Evolutionary conservation across 2,888 invertebrate species (phyloP).

Genomic region (Galeopsomyia nigrocyanea): DNA sequence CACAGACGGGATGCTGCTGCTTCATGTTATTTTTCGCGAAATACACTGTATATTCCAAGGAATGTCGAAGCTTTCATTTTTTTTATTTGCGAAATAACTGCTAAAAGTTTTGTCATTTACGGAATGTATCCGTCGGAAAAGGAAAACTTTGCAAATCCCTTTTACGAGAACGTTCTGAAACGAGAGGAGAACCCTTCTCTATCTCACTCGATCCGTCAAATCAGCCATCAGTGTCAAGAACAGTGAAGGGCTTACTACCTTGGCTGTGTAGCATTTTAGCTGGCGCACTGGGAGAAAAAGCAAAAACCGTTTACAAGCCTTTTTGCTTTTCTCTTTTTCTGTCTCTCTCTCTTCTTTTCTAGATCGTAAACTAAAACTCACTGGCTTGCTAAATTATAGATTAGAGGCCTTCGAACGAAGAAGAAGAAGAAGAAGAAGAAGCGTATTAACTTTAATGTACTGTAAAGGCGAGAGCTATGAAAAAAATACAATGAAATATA

Average conservation of each 20-base stretch:
- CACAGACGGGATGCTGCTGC: neutral
- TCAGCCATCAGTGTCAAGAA: neutral
- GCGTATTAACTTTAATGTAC: too few relatives aligned
- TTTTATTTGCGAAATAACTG: too few relatives aligned
- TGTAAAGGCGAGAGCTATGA: too few relatives aligned
- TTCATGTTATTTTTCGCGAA: neutral
- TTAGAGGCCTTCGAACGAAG: too few relatives aligned
- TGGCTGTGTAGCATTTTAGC: conserved; percentile 6
- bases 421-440: too few relatives aligned
- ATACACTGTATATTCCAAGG: too few relatives aligned
- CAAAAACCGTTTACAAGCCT: conserved; percentile 22
- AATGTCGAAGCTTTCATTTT: too few relatives aligned
- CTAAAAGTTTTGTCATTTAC: too few relatives aligned
- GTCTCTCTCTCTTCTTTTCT: neutral
- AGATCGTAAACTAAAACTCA: too few relatives aligned
- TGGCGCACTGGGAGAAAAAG: conserved; percentile 17
- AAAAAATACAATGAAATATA: too few relatives aligned
- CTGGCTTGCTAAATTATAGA: too few relatives aligned
- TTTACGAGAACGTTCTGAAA: neutral
- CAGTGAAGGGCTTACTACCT: neutral
- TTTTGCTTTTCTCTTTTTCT: neutral
- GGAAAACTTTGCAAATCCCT: neutral
- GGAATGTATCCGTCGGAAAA: too few relatives aligned
- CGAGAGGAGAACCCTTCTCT: neutral
- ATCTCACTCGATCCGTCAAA: conserved; percentile 27